A percentile compares a stretch with the other conserved stretches of the same genome.
These are phyloP conservation scores for Anguilla obscura DNA, from an alignment of 2,797 vertebrate genomes.

Conservation along the genomic window DNA sequence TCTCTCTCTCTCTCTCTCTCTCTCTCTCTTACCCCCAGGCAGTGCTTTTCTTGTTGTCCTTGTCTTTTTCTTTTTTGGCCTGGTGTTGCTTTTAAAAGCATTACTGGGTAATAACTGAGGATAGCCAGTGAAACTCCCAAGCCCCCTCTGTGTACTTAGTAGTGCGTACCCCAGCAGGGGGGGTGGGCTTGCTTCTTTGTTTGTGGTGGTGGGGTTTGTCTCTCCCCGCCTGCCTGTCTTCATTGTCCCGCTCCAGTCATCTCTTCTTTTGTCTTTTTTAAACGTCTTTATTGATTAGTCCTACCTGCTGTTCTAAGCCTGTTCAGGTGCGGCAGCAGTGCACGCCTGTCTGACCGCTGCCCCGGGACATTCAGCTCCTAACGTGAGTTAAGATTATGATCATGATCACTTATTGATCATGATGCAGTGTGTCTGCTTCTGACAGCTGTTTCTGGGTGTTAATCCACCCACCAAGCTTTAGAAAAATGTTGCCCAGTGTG, in stretches of 20 bases:
- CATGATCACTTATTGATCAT: background rate
- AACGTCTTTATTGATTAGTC: background rate
- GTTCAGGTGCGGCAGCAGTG: background rate
- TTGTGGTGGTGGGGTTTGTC: background rate
- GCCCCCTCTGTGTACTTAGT: conserved; percentile 64
- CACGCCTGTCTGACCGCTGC: background rate
- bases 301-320: background rate
- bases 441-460: background rate
- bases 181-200: conserved; percentile 23
- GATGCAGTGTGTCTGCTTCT: background rate
- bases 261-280: background rate
- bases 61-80: conserved; percentile 53
- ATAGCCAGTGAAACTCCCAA: conserved; percentile 64
- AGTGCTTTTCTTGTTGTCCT: conserved; percentile 53
- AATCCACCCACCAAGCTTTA: background rate
- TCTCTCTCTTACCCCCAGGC: conserved; percentile 62
- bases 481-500: background rate
- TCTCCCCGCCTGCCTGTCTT: background rate
- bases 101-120: conserved; percentile 69
- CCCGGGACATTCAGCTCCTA: background rate
- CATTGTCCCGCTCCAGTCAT: background rate
- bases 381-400: background rate
- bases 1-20: conserved; percentile 49
- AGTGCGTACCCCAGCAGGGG: conserved; percentile 57
- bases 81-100: conserved; percentile 67